These are phyloP conservation scores for Mormoops blainvillei DNA, from an alignment of 2,113 vertebrate genomes.

Conservation along the genomic window DNA sequence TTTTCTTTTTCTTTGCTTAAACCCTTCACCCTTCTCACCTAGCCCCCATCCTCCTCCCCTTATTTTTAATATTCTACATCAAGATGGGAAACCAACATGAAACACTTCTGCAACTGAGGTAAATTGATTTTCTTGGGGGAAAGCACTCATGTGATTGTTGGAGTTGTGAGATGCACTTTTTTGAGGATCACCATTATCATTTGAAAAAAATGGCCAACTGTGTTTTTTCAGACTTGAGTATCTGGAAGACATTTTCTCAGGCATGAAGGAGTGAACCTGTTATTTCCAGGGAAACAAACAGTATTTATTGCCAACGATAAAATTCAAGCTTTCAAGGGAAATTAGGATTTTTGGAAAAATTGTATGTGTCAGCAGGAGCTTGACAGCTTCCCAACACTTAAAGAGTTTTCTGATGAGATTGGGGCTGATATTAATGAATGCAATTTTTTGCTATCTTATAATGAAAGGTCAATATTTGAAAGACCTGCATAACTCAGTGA, in stretches of 20 bases:
- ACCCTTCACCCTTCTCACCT: too few species aligned
- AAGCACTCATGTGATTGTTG: background rate
- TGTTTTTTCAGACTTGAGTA: background rate
- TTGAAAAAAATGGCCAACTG: background rate
- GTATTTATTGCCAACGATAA: background rate
- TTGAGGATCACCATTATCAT: background rate
- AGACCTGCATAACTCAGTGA: background rate
- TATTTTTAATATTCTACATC: background rate
- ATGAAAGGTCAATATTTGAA: background rate
- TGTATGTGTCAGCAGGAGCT: background rate
- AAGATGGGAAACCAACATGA: background rate
- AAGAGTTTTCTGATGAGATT: background rate
- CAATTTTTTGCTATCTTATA: background rate
- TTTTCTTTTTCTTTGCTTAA: too few species aligned
- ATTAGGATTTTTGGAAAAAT: background rate
- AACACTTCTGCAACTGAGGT: background rate
- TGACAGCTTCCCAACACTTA: background rate
- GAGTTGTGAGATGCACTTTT: background rate
- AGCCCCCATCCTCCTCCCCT: background rate
- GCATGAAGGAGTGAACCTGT: background rate
- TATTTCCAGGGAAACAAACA: background rate
- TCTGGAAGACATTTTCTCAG: background rate
- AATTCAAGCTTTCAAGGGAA: background rate
- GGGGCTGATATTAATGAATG: background rate
- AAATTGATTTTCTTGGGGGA: background rate